Base-by-base conservation (phyloP, 2,797 vertebrate species). In the Microtus californicus region DNA sequence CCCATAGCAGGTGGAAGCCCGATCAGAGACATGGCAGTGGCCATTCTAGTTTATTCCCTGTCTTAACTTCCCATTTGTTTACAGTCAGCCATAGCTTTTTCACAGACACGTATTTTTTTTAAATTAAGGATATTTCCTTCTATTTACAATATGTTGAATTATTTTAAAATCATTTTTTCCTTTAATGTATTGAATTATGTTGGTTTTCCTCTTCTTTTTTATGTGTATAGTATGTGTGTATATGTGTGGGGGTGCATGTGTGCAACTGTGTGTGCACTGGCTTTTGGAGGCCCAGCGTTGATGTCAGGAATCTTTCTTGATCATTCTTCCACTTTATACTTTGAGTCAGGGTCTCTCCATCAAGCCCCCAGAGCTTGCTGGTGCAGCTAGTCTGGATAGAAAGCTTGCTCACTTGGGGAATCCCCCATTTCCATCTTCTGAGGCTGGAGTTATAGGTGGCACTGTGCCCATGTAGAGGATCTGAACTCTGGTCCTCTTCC, bases 101-200 rank as follows among this genome's bases (percentile, higher is more conserved):
- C n/a, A 61, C 10, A 83, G 63, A 81, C 13, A 34, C 27, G 5
- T 51, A 51, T 51, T 51, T 21, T 12, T 71, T 34, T 87, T 90
- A 56, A 56, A 87, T 25, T 73, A 63, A 90, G 34, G 51, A 51
- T 54, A 7, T n/a, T 61, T 88, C 48, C 51, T 91, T 83, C 21
- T 45, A 25, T 87, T 90, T 79, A 69, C 45, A 73, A 5, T 89
- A 76, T 77, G 11, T 29, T 78, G 45, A 77, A 6, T 31, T 59
- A 56, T 85, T 81, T 86, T 11, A 17, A 43, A 67, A 37, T 29
- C 2, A 4, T 76, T 51, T 34, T 95, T 86, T 37, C 6, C 77
- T 78, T 78, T 80, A 93, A 77, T 85, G 23, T 82, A 37, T 87
- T 91, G 56, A 89, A 69, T 87, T 67, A 11, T 85, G 40, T 43